Percentiles rank a stretch among this genome's conserved stretches.
Evolutionary conservation across 2,888 invertebrate species (phyloP).

Genomic region (Omphaloscelis lunosa): DNA sequence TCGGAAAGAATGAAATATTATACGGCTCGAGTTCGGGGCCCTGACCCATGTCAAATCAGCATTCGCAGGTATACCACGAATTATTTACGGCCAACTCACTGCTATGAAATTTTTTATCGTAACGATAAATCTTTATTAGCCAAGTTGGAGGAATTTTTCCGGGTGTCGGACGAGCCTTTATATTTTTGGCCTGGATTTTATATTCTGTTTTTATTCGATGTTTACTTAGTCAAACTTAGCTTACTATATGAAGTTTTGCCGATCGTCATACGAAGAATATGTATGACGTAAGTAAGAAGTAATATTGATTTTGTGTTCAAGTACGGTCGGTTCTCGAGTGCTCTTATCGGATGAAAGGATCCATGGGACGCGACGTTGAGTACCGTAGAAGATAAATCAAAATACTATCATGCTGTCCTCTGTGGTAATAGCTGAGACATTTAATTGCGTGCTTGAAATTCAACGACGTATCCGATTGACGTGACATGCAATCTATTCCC

Average conservation of each 20-base stretch:
- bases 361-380: conserved; percentile 49
- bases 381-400: conserved; percentile 49
- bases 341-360: conserved; percentile 57
- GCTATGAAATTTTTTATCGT: conserved; percentile 88
- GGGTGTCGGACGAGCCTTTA: conserved; percentile 67
- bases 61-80: conserved; percentile 88
- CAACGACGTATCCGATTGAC: conserved; percentile 42
- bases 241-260: conserved; percentile 21
- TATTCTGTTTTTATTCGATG: conserved; percentile 53
- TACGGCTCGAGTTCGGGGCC: conserved; percentile 78
- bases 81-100: conserved; percentile 87
- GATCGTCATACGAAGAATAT: conserved; percentile 45
- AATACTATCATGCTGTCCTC: conserved; percentile 50
- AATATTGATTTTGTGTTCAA: conserved; percentile 63
- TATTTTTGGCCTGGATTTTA: conserved; percentile 57
- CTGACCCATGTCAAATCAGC: conserved; percentile 90
- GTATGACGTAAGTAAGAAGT: conserved; percentile 46
- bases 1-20: conserved; percentile 87
- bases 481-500: conserved; percentile 40
- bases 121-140: conserved; percentile 88
- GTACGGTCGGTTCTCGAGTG: conserved; percentile 57
- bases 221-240: conserved; percentile 49
- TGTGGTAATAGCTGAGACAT: conserved; percentile 38
- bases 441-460: conserved; percentile 54
- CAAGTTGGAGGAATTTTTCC: conserved; percentile 78